Conservation (phyloP, 2,797 vertebrate species). For the Echiichthys vipera region DNA sequence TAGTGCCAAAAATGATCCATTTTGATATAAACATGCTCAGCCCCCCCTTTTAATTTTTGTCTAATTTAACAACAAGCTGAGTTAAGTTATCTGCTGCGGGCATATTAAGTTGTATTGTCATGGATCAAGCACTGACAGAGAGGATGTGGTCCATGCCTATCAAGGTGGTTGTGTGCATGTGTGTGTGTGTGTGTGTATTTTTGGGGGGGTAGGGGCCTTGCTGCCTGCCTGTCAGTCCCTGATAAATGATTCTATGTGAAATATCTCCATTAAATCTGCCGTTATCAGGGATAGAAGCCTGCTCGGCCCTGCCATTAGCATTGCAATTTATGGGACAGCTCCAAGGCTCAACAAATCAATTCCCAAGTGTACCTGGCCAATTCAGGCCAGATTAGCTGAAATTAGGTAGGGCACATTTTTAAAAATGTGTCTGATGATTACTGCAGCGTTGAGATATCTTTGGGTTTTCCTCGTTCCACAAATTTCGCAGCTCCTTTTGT, state of each 20-base stretch:
- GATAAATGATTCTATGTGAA: constrained; percentile 86
- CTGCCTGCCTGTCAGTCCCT: constrained; percentile 80
- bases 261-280: constrained; percentile 88
- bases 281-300: constrained; percentile 73
- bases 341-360: constrained; percentile 74
- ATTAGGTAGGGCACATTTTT: constrained; percentile 70
- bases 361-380: constrained; percentile 76
- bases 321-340: constrained; percentile 82
- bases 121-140: constrained; percentile 46
- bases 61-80: constrained; percentile 52
- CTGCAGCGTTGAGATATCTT: constrained; percentile 66
- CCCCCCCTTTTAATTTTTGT: constrained; percentile 5
- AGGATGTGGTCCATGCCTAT: constrained; percentile 38
- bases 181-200: constrained; percentile 26
- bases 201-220: constrained; percentile 11
- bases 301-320: constrained; percentile 79
- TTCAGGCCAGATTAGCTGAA: constrained; percentile 81
- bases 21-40: constrained; percentile 12
- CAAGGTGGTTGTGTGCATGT: constrained; percentile 36
- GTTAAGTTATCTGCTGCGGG: constrained; percentile 45
- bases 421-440: constrained; percentile 78
- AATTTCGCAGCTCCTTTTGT: constrained; percentile 39
- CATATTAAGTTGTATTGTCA: constrained; percentile 60
- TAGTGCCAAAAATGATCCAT: constrained; percentile 44
- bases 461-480: constrained; percentile 47